phyloP scores from a whole-genome alignment of 2,113 vertebrate genomes.

The Solea senegalensis region DNA sequence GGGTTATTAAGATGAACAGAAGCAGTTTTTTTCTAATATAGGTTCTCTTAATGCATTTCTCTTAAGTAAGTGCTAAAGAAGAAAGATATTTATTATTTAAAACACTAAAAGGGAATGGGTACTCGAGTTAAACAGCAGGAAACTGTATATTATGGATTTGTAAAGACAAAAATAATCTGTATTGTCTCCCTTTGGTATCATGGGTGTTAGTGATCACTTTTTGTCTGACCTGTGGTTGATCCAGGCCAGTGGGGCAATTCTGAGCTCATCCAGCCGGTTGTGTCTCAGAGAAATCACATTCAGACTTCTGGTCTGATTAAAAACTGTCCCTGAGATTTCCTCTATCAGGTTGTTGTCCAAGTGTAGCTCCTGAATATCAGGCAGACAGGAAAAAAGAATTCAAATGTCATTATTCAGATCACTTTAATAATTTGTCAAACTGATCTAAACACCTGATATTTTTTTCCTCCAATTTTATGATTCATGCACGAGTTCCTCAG shows the following conservation, averaged over 20 bases:
- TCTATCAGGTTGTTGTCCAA: conserved; percentile 96
- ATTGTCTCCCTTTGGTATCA: background rate
- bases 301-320: conserved; percentile 89
- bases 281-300: conserved; percentile 89
- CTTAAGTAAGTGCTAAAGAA: no score
- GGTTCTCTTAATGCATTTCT: no score
- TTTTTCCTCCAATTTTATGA: background rate
- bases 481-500: background rate
- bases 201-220: background rate
- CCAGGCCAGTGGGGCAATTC: conserved; percentile 93
- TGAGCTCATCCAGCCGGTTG: conserved; percentile 92
- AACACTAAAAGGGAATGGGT: background rate
- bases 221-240: conserved; percentile 90
- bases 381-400: conserved; percentile 1
- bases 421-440: no score
- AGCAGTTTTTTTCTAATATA: no score
- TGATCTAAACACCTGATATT: no score
- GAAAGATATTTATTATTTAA: no score
- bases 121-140: no score
- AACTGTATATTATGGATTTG: no score
- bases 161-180: no score
- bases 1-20: no score
- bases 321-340: conserved; percentile 91
- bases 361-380: conserved; percentile 87
- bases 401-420: background rate